Base-by-base conservation (phyloP, 2,797 vertebrate genomes). In the Sebastes minor region DNA sequence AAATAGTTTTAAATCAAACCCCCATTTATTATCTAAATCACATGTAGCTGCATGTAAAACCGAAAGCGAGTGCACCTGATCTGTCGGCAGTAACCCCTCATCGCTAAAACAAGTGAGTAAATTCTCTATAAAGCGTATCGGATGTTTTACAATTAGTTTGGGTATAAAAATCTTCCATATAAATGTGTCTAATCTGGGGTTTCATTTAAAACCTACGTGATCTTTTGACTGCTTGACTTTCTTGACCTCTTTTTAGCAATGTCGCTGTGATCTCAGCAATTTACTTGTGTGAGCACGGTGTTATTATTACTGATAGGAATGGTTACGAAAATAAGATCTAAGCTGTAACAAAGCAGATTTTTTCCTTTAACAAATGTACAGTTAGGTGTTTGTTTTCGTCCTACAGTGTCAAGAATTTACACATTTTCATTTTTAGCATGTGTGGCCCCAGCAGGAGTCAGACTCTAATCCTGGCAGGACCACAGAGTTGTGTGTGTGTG, bases 401-500 rank as follows among this genome's bases (percentile, higher is more conserved):
- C 13, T 25, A 22, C 25, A 8, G 25, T 3, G 46, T 72, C 18
- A 30, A 52, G 42, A 70, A 69, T 69, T 68, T 35, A 70, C 18
- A 63, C 62, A 28, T 1, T 70, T 53, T 23, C 7, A 23, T 64
- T 79, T 83, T 79, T 71, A 74, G 61, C 38, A 78, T 53, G 69
- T 81, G 71, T 60, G 25, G 76, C 56, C 71, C 13, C 76, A 79
- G 80, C 78, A 72, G 70, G 63, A 73, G 64, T 71, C 14, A 6
- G 53, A 71, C 78, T 76, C 46, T 71, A 69, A 72, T 72, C 18
- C 60, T 68, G 32, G 42, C 33, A 63, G 14, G 23, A 77, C 57
- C 73, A 35, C 59, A 75, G 46, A 79, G 23, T 18, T 32, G n/a
- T 83, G 70, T 64, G 81, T 83, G 81, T 83, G 70, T 61, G 81